These are phyloP conservation scores for Caenorhabditis brenneri DNA, from an alignment of 1,140 invertebrate species.

Conservation along the genomic window DNA sequence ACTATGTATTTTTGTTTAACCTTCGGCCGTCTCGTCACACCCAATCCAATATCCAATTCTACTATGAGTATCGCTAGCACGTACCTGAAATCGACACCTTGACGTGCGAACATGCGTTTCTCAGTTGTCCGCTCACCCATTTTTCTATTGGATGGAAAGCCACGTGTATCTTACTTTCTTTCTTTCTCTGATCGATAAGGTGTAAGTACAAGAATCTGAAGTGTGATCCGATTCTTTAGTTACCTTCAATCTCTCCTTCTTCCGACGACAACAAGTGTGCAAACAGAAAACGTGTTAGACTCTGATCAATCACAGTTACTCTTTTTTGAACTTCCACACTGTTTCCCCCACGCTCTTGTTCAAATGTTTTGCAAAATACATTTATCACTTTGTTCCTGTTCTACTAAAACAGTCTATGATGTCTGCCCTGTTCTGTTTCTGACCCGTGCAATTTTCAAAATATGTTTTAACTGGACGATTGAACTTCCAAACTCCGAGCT, in stretches of 20 bases:
- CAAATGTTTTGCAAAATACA: no score
- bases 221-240: conserved; percentile 5
- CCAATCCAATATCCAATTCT: conserved; percentile 32
- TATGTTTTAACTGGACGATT: no score
- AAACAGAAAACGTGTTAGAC: conserved; percentile 30
- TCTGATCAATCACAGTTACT: conserved; percentile 30
- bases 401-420: no score
- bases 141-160: not conserved
- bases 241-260: conserved; percentile 6
- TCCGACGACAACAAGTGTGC: conserved; percentile 15
- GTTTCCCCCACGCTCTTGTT: not conserved
- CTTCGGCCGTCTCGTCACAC: conserved; percentile 19
- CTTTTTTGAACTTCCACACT: conserved; percentile 1
- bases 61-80: not conserved
- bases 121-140: not conserved
- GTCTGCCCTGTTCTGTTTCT: no score
- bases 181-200: not conserved
- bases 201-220: conserved; percentile 39
- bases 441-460: no score
- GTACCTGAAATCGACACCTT: conserved; percentile 35
- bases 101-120: conserved; percentile 36
- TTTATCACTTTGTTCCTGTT: no score
- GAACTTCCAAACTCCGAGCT: no score
- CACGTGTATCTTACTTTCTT: not conserved
- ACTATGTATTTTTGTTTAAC: not conserved